A percentile compares a stretch with the other conserved stretches of the same genome.
phyloP scores from a whole-genome alignment of 2,113 vertebrate genomes.

The Urocolius indicus region DNA sequence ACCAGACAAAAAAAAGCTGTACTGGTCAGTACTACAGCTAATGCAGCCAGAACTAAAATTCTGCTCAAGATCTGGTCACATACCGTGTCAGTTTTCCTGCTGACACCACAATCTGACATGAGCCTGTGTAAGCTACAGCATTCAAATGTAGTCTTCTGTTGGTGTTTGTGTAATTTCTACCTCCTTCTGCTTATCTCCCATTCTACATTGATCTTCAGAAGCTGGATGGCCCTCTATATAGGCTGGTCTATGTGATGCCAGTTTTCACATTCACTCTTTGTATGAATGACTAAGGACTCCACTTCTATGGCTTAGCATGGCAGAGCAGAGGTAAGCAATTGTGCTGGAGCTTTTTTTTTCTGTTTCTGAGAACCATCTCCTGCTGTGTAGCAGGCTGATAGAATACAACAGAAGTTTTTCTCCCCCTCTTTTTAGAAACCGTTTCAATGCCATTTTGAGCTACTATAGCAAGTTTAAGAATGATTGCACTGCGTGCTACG shows the following conservation, averaged over 20 bases:
- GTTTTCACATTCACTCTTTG: not conserved
- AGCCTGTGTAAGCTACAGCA: not conserved
- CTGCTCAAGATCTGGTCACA: not conserved
- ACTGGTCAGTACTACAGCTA: not conserved
- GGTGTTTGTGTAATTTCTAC: not conserved
- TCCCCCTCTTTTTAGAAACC: not conserved
- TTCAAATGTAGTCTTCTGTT: not conserved
- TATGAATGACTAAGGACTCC: not conserved
- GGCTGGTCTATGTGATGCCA: not conserved
- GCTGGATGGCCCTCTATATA: not conserved
- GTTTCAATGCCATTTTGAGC: not conserved
- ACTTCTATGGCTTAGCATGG: no score
- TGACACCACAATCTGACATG: not conserved
- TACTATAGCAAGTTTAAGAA: not conserved
- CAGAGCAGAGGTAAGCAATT: no score
- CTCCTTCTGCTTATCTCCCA: not conserved
- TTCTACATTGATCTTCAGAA: not conserved
- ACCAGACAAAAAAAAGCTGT: not conserved
- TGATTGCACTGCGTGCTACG: no score
- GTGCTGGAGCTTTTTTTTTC: no score
- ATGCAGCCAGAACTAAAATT: not conserved
- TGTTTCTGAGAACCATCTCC: not conserved
- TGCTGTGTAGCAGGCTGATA: not conserved
- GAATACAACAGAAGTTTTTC: not conserved
- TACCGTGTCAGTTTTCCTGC: not conserved